Conservation (phyloP, 2,888 invertebrate species). For the Drosophila prostipennis region DNA sequence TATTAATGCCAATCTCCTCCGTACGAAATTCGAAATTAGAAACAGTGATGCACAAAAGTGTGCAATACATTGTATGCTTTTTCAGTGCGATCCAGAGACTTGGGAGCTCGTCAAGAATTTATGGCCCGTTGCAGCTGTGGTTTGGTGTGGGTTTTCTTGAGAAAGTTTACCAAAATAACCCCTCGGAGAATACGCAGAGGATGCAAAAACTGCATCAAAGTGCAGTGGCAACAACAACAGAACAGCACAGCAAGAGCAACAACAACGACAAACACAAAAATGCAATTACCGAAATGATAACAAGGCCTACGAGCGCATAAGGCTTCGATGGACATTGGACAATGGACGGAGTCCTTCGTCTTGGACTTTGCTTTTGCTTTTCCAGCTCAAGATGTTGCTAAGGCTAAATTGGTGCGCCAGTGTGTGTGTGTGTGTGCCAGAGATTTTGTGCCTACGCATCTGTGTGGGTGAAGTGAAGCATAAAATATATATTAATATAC, state of each 20-base stretch:
- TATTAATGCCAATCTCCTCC: slow-evolving; percentile 29
- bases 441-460: slow-evolving; percentile 15
- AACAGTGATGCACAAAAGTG: slow-evolving; percentile 37
- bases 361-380: slow-evolving; percentile 48
- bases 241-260: too few relatives aligned
- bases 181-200: slow-evolving; percentile 60
- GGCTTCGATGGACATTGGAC: slow-evolving; percentile 47
- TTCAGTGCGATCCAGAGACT: background rate
- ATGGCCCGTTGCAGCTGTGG: slow-evolving; percentile 47
- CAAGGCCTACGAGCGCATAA: slow-evolving; percentile 71
- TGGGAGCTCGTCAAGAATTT: slow-evolving; percentile 55
- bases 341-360: slow-evolving; percentile 45
- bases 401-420: slow-evolving; percentile 17
- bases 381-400: slow-evolving; percentile 46
- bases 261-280: slow-evolving; percentile 76
- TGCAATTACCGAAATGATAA: slow-evolving; percentile 79
- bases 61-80: slow-evolving; percentile 30
- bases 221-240: slow-evolving; percentile 51
- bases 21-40: slow-evolving; percentile 39
- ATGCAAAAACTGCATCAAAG: slow-evolving; percentile 55
- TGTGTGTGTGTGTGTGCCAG: slow-evolving; percentile 13
- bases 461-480: slow-evolving; percentile 52
- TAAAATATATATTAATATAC: slow-evolving; percentile 72
- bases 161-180: slow-evolving; percentile 69
- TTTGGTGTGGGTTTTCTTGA: slow-evolving; percentile 76